Percentiles rank a stretch among this genome's conserved stretches.
These are phyloP conservation scores for Mesoclemmys tuberculata DNA, from an alignment of 2,113 vertebrate species.

Conservation along the genomic window DNA sequence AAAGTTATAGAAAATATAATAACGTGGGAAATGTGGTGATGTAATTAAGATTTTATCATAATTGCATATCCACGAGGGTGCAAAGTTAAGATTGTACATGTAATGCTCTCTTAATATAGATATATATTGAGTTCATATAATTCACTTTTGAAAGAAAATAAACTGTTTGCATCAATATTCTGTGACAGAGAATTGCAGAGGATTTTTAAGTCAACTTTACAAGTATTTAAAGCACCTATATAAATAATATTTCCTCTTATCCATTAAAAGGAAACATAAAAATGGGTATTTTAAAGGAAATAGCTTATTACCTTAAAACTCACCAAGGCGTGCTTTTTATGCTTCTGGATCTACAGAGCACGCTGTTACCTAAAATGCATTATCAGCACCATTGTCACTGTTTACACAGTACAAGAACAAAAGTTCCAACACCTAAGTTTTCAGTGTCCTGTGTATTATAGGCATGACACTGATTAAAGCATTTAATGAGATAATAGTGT, in stretches of 20 bases:
- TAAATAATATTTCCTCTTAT: neutral
- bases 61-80: neutral
- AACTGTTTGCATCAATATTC: neutral
- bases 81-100: neutral
- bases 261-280: neutral
- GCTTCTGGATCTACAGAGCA: neutral
- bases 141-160: slow-evolving; percentile 3
- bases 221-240: neutral
- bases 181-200: neutral
- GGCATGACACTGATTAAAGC: neutral
- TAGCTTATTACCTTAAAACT: neutral
- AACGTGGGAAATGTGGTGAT: slow-evolving; percentile 5
- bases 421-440: neutral
- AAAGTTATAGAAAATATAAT: neutral
- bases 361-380: neutral
- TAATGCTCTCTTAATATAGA: neutral
- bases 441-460: neutral
- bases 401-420: neutral
- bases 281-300: neutral
- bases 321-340: neutral
- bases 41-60: neutral
- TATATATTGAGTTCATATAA: neutral
- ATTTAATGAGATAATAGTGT: neutral
- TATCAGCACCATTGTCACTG: rapidly evolving
- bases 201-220: neutral